Conservation (phyloP, 2,113 vertebrate species). For the Brachypteracias leptosomus region DNA sequence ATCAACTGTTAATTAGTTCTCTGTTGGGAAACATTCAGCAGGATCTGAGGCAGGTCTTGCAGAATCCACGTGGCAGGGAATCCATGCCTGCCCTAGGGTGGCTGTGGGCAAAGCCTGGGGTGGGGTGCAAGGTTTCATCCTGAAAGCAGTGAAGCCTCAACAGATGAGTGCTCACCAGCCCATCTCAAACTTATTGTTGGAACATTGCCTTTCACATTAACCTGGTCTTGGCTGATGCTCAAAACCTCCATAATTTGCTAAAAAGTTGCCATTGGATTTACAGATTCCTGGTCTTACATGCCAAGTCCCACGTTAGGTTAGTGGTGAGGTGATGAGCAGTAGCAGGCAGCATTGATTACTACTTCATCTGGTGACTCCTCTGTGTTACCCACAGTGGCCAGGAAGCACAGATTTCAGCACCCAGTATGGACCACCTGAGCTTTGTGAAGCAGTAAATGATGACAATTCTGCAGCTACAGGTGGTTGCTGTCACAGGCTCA, state of each 20-base stretch:
- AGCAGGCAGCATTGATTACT: no score
- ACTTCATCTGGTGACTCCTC: neutral
- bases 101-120: neutral
- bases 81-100: neutral
- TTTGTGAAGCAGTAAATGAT: neutral
- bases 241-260: neutral
- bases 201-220: neutral
- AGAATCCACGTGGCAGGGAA: neutral
- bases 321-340: neutral
- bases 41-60: neutral
- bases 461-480: neutral
- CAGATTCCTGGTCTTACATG: neutral
- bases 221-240: neutral
- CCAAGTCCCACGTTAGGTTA: neutral
- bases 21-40: neutral
- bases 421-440: neutral
- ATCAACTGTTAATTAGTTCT: neutral
- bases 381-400: fast-evolving
- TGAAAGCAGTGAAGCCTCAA: neutral
- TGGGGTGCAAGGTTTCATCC: neutral
- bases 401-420: neutral
- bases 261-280: neutral
- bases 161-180: neutral
- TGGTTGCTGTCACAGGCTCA: neutral
- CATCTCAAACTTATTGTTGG: neutral